Percentiles rank a stretch among this genome's conserved stretches.
Evolutionary conservation across 1,140 invertebrate genomes (phyloP).

Genomic region (Papilio aristodemus): DNA sequence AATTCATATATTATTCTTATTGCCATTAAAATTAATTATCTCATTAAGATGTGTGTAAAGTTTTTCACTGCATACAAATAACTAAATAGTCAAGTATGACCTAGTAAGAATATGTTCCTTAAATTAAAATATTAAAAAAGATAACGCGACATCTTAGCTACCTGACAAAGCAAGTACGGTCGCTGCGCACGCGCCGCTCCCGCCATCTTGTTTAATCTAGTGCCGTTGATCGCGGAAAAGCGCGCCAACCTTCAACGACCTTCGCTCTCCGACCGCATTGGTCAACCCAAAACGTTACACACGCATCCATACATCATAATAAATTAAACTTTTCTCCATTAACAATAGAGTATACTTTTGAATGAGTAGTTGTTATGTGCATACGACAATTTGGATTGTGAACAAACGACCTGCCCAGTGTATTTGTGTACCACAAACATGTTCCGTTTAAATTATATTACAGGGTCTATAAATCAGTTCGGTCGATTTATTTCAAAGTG

Average conservation of each 20-base stretch:
- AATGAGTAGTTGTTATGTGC: neutral
- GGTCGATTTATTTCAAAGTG: conserved; percentile 56
- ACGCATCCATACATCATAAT: conserved; percentile 5
- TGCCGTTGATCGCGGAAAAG: conserved; percentile 79
- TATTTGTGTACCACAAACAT: conserved; percentile 60
- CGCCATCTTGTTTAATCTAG: conserved; percentile 78
- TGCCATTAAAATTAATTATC: too few relatives aligned
- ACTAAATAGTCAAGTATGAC: too few relatives aligned
- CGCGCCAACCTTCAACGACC: conserved; percentile 79
- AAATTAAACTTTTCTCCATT: neutral
- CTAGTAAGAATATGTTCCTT: neutral
- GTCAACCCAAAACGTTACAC: conserved; percentile 47
- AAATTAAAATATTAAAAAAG: neutral
- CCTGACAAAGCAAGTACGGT: conserved; percentile 53
- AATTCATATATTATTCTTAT: too few relatives aligned
- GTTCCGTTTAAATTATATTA: conserved; percentile 63
- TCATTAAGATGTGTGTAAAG: too few relatives aligned
- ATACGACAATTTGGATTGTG: conserved; percentile 19
- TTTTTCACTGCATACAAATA: too few relatives aligned
- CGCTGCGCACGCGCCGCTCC: conserved; percentile 73
- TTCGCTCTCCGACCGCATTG: conserved; percentile 73
- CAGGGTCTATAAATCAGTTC: conserved; percentile 64
- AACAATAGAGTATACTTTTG: conserved; percentile 33
- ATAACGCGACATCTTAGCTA: conserved; percentile 57
- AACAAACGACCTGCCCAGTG: conserved; percentile 46